Percentiles rank a stretch among this genome's conserved stretches.
Conservation (phyloP, 2,888 invertebrate genomes). For the Hoplodrina ambigua region DNA sequence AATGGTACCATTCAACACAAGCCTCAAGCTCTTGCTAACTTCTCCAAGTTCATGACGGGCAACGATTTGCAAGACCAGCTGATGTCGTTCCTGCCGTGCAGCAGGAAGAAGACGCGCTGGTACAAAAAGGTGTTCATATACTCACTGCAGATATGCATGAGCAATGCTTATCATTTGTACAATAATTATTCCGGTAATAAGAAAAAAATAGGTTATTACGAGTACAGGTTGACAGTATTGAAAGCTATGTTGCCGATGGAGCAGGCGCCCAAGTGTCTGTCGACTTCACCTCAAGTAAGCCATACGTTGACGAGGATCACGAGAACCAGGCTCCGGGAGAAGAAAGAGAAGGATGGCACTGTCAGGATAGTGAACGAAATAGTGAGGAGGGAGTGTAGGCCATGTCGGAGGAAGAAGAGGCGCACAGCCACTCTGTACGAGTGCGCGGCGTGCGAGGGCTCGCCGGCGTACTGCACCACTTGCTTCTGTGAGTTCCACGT, state of each 20-base stretch:
- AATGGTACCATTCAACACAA: background rate
- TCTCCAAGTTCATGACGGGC: slow-evolving; percentile 32
- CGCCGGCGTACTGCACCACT: slow-evolving; percentile 26
- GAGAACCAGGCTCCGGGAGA: slow-evolving; percentile 8
- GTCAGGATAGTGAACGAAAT: slow-evolving; percentile 15
- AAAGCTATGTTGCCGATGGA: slow-evolving; percentile 21
- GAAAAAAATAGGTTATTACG: slow-evolving; percentile 21
- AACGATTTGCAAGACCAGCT: slow-evolving; percentile 34
- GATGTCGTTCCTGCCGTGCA: slow-evolving; percentile 26
- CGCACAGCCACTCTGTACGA: slow-evolving; percentile 21
- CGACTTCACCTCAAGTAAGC: too few relatives aligned
- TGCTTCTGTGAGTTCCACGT: slow-evolving; percentile 25
- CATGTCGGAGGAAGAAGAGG: slow-evolving; percentile 7
- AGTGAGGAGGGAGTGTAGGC: slow-evolving; percentile 18
- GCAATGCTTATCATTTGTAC: slow-evolving; percentile 29
- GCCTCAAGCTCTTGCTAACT: slow-evolving; percentile 34
- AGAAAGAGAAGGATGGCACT: slow-evolving; percentile 8
- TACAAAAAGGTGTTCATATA: slow-evolving; percentile 31
- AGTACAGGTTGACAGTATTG: slow-evolving; percentile 16
- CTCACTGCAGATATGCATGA: slow-evolving; percentile 27
- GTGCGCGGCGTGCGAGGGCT: slow-evolving; percentile 19
- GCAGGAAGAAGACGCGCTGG: slow-evolving; percentile 12
- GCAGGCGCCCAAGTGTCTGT: too few relatives aligned
- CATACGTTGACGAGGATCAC: slow-evolving; percentile 25
- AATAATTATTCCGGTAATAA: slow-evolving; percentile 20